These are phyloP conservation scores for Suricata suricatta DNA, from an alignment of 2,113 vertebrate species.

Conservation along the genomic window DNA sequence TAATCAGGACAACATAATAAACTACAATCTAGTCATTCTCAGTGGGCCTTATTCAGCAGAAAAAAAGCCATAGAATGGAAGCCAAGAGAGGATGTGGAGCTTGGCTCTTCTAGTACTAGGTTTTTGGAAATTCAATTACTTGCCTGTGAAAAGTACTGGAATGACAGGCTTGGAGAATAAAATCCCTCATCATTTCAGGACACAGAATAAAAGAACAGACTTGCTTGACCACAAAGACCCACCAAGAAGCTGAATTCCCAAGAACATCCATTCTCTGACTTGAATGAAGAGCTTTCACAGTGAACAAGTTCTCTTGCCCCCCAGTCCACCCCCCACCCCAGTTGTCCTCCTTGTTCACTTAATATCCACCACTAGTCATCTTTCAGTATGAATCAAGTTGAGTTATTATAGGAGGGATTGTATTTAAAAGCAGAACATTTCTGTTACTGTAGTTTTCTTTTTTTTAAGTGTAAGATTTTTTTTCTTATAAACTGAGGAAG, in stretches of 20 bases:
- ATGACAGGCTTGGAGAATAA: slow-evolving; percentile 41
- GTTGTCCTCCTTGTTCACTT: neutral
- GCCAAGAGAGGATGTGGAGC: slow-evolving; percentile 64
- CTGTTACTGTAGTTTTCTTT: neutral
- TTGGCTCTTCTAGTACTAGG: slow-evolving; percentile 29
- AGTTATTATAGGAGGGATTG: neutral
- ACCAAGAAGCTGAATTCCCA: slow-evolving; percentile 16
- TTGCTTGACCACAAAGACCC: neutral
- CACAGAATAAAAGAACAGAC: neutral
- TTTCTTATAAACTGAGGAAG: neutral
- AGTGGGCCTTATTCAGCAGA: slow-evolving; percentile 71
- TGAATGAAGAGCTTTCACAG: neutral
- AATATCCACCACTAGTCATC: neutral
- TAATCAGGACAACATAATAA: slow-evolving; percentile 77
- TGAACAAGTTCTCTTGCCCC: neutral
- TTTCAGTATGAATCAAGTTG: neutral
- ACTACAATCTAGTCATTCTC: slow-evolving; percentile 73
- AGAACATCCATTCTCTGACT: slow-evolving; percentile 1
- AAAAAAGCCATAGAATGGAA: slow-evolving; percentile 59
- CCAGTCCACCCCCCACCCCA: rapidly evolving
- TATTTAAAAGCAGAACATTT: neutral
- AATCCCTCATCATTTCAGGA: slow-evolving; percentile 55
- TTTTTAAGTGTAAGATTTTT: neutral
- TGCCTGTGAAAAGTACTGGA: slow-evolving; percentile 38
- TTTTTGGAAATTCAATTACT: slow-evolving; percentile 66